Conservation (phyloP, 2,113 vertebrate species). For the Boulengeromyrus knoepffleri region DNA sequence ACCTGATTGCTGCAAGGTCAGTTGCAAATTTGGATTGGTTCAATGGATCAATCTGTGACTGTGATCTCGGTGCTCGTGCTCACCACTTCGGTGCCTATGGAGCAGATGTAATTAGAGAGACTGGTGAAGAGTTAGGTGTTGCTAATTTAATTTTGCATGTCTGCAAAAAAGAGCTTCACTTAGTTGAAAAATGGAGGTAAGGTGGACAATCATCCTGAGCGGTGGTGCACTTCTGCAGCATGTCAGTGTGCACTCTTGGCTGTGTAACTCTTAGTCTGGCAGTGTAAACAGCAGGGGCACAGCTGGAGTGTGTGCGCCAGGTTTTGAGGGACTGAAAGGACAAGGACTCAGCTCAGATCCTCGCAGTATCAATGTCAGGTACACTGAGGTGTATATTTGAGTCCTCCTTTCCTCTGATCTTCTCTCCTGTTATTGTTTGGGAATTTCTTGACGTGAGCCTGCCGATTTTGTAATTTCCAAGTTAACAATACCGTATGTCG, state of each 20-base stretch:
- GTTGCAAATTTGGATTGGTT: not conserved
- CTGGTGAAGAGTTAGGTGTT: not conserved
- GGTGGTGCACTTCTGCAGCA: not conserved
- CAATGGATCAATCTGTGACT: not conserved
- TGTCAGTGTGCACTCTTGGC: not conserved
- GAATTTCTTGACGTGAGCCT: not conserved
- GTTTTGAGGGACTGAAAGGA: not conserved
- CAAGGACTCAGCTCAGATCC: not conserved
- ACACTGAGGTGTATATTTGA: not conserved
- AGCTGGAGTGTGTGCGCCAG: not conserved
- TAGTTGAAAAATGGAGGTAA: not conserved
- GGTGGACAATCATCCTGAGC: not conserved
- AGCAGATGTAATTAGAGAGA: not conserved
- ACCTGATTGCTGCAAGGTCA: conserved; percentile 7
- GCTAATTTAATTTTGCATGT: not conserved
- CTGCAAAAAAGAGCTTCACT: not conserved
- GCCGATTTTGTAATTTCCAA: not conserved
- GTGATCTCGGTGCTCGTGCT: no score
- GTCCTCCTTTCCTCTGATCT: not conserved
- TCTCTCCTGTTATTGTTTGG: not conserved
- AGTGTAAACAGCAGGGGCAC: not conserved
- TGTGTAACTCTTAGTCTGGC: not conserved
- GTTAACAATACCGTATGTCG: not conserved
- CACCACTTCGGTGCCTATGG: not conserved
- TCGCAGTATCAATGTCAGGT: not conserved